Conservation (phyloP, 2,888 invertebrate genomes). For the Prosapia bicincta region DNA sequence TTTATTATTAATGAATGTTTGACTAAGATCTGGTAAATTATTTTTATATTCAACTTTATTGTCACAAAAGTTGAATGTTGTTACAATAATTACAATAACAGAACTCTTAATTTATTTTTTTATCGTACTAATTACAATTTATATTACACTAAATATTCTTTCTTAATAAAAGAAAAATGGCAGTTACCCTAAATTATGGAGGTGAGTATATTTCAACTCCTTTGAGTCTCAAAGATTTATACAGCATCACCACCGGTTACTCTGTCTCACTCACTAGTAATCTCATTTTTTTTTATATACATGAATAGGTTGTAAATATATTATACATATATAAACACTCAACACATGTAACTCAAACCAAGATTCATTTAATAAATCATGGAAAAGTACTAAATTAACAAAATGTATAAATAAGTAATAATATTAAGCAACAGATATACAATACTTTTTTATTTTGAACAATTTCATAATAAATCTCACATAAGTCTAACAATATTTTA, state of each 20-base stretch:
- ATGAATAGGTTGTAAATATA: too few relatives aligned
- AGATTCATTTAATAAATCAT: too few relatives aligned
- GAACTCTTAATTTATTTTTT: conserved; percentile 5
- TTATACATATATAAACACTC: too few relatives aligned
- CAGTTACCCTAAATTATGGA: conserved; percentile 12
- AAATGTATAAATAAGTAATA: too few relatives aligned
- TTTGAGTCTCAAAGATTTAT: neutral
- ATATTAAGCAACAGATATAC: too few relatives aligned
- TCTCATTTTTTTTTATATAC: neutral
- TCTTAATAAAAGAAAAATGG: conserved; percentile 25
- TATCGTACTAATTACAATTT: conserved; percentile 4
- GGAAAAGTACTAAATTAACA: too few relatives aligned
- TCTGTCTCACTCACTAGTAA: neutral
- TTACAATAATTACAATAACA: conserved; percentile 10
- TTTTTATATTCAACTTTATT: conserved; percentile 21
- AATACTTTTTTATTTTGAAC: too few relatives aligned
- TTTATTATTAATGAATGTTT: conserved; percentile 8
- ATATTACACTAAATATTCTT: conserved; percentile 7
- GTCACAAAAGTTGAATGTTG: conserved; percentile 18
- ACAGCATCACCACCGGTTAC: neutral
- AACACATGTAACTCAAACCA: neutral
- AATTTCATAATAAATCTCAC: too few relatives aligned
- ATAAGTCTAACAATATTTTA: too few relatives aligned
- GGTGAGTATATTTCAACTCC: neutral
- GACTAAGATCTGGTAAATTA: conserved; percentile 26